Base-by-base conservation (phyloP, 2,888 invertebrate species). In the Cotesia congregata region DNA sequence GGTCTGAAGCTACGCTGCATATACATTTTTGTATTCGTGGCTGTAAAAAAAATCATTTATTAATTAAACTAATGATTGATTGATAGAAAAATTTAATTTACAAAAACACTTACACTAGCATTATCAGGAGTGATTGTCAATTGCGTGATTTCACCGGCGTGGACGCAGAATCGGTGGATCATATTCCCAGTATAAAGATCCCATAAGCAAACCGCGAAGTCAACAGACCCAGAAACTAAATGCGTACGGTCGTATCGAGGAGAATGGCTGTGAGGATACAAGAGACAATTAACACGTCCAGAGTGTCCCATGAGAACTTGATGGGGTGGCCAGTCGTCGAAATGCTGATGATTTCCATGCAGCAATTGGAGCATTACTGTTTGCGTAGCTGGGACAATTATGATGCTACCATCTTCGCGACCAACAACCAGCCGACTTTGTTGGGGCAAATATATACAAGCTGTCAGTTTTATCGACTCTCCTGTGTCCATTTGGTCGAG, bases 161-260 rank as follows among this genome's bases (percentile, higher is more conserved):
- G 99, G 0, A 98, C 98, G 86, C 98, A 98, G 91, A 99, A 99
- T 4, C 98, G 93, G 88, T 99, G 97, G 74, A 99, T 90, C 61
- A 98, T 90, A 1, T 94, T 93, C 1, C 98, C 98, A 50, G 95
- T 95, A 86, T 96, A 96, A 82, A 99, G 91, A 87, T 99, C 98
- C 98, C 98, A 99, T 0, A 99, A 91, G 83, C 97, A 97, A 2
- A 98, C 98, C 0, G 98, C 97, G 90, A 99, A 99, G 90, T 99
- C 99, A 9, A 98, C 96, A 0, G 98, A 98, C 0, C 99, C 99
- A 0, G 98, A 98, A 0, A 99, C 94, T n/a, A 98, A 90, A 88
- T 96, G 95, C 0, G 95, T 92, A 81, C 95, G 94, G 88, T 97
- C 97, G 88, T 97, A 98, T 87, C 98, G 94, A 2, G 93, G 92